Evolutionary conservation across 2,797 vertebrate genomes (phyloP), one percentile per base, ranked within the genome.

Genomic region (Alosa sapidissima): DNA sequence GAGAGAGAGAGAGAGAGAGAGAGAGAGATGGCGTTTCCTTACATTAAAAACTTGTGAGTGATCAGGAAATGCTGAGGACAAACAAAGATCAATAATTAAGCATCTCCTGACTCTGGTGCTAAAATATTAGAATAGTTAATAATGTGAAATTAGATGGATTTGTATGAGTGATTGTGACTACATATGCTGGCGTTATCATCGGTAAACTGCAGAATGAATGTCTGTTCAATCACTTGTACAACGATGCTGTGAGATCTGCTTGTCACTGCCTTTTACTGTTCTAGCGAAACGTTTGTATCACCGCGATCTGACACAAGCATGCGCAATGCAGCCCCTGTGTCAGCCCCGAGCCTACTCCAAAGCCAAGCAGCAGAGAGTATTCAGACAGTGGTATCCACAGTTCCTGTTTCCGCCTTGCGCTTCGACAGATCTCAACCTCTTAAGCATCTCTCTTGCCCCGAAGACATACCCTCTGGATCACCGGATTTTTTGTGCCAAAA

Each of bases 331-430:
- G 88, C 88, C 82, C 68, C 87, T 33, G 82, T 86, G 89, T 87
- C 86, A 88, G 84, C 82, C 86, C 51, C 68, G 85, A 87, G 86
- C 85, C 89, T 89, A 87, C 83, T 90, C 83, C 81, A 83, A 86
- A 89, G 83, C 88, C 47, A 84, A 84, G 89, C 89, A 85, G 87
- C 65, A 81, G 36, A 78, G 72, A 87, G 75, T 85, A 82, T 85
- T 86, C 85, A 88, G 87, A 84, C 87, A 87, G 84, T 84, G 87
- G 82, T 86, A 83, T 87, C 84, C 82, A 81, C 86, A 89, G 89
- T 91, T 89, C 88, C 89, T 89, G 89, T 90, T 90, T 91, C 91
- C 90, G 90, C 89, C 88, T 83, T 85, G 82, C 84, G 28, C 82
- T 87, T 45, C 45, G 49, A 83, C 81, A 48, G 41, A 84, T 52